A percentile compares a stretch with the other conserved stretches of the same genome.
Conservation (phyloP, 53 echinoderm and acorn worm species). For the Antedon mediterranea region DNA sequence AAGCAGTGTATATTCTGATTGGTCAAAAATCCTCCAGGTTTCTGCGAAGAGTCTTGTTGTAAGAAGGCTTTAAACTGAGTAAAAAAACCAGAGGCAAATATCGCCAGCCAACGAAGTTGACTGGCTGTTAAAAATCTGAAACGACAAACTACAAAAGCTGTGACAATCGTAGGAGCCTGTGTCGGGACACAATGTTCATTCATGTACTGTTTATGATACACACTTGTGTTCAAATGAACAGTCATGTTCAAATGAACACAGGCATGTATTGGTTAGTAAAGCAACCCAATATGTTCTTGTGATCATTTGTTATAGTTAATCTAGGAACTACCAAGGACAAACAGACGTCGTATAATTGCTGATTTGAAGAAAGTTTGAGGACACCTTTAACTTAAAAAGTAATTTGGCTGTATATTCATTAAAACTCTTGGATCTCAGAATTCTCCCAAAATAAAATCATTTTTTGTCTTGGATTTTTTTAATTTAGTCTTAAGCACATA, state of each 20-base stretch:
- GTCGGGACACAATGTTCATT: not conserved
- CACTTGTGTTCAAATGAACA: not conserved
- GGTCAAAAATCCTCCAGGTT: constrained; percentile 99
- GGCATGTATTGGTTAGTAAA: too few species aligned
- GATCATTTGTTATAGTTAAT: too few species aligned
- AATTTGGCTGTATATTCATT: too few species aligned
- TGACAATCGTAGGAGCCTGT: not conserved
- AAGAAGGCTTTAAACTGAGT: constrained; percentile 60
- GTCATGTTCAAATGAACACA: not conserved
- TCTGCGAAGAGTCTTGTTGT: constrained; percentile 3
- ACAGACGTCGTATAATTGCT: too few species aligned
- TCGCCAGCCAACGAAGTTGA: not conserved
- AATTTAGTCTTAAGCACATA: too few species aligned
- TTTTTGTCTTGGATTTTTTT: too few species aligned
- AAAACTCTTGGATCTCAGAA: too few species aligned
- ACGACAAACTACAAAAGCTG: not conserved
- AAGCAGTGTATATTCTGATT: constrained; percentile 24
- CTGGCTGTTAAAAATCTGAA: constrained; percentile 2
- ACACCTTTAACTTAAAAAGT: too few species aligned
- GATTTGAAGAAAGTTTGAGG: too few species aligned
- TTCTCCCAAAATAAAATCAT: too few species aligned
- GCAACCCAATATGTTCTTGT: too few species aligned
- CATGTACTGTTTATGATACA: not conserved
- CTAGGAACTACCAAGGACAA: too few species aligned
- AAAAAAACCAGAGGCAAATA: constrained; percentile 7